Percentiles rank a stretch among this genome's conserved stretches.
phyloP scores from a whole-genome alignment of 2,888 invertebrate species.

The Napeogenes inachia region DNA sequence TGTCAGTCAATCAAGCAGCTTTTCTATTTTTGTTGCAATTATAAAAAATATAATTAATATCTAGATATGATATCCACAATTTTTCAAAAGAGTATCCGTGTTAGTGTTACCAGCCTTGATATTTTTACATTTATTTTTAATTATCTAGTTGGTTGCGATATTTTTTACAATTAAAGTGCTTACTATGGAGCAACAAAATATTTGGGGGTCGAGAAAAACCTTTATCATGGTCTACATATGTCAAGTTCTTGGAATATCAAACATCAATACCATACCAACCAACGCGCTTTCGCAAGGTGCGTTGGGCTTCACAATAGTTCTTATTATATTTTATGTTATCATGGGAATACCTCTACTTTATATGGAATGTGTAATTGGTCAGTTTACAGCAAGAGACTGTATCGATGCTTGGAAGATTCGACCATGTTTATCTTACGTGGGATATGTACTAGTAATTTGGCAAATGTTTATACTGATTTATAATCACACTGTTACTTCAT shows the following conservation, averaged over 20 bases:
- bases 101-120: too few relatives aligned
- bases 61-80: too few relatives aligned
- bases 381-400: conserved; percentile 62
- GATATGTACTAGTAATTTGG: conserved; percentile 51
- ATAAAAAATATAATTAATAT: too few relatives aligned
- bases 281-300: conserved; percentile 44
- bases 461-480: conserved; percentile 45
- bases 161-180: background rate
- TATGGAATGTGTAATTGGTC: conserved; percentile 61
- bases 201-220: conserved; percentile 29
- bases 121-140: background rate
- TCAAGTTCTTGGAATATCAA: conserved; percentile 43
- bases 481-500: conserved; percentile 48
- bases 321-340: conserved; percentile 39
- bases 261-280: conserved; percentile 42
- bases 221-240: conserved; percentile 45
- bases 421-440: conserved; percentile 54
- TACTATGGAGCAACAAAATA: conserved; percentile 10
- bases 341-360: conserved; percentile 60
- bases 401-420: conserved; percentile 57
- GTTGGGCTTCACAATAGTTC: conserved; percentile 42
- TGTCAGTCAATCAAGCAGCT: too few relatives aligned
- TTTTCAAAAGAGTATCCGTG: too few relatives aligned
- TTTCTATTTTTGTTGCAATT: too few relatives aligned
- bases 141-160: conserved; percentile 13